Conservation (phyloP, 2,888 invertebrate species). For the Polietes domitor region DNA sequence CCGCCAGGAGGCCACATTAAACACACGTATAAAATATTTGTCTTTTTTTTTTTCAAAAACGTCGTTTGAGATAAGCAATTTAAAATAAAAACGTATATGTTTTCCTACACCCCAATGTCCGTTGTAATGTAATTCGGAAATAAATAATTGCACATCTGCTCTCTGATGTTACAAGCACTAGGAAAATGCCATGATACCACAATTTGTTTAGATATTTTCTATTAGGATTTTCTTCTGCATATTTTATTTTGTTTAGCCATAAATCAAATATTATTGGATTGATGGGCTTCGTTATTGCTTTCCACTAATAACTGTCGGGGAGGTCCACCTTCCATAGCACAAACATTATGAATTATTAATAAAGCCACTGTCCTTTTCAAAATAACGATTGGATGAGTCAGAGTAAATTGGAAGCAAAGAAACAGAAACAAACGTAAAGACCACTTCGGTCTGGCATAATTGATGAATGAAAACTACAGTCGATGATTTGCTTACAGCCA, state of each 20-base stretch:
- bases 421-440: constrained; percentile 34
- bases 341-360: constrained; percentile 61
- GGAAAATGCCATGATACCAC: too few species aligned
- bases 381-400: constrained; percentile 50
- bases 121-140: too few species aligned
- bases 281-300: constrained; percentile 19
- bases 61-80: too few species aligned
- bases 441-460: constrained; percentile 46
- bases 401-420: constrained; percentile 3
- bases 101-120: too few species aligned
- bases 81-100: too few species aligned
- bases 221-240: not conserved
- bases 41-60: too few species aligned
- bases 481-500: not conserved
- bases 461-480: constrained; percentile 40
- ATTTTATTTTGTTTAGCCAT: constrained; percentile 12
- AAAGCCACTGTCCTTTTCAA: constrained; percentile 39
- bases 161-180: too few species aligned
- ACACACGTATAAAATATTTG: too few species aligned
- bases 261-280: constrained; percentile 15
- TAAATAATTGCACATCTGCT: too few species aligned
- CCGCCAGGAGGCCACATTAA: too few species aligned
- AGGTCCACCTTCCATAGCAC: constrained; percentile 54
- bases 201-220: too few species aligned
- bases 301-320: constrained; percentile 53